Percentiles rank a stretch among this genome's conserved stretches.
These are phyloP conservation scores for Acanthiza pusilla DNA, from an alignment of 2,797 vertebrate species.

Conservation along the genomic window DNA sequence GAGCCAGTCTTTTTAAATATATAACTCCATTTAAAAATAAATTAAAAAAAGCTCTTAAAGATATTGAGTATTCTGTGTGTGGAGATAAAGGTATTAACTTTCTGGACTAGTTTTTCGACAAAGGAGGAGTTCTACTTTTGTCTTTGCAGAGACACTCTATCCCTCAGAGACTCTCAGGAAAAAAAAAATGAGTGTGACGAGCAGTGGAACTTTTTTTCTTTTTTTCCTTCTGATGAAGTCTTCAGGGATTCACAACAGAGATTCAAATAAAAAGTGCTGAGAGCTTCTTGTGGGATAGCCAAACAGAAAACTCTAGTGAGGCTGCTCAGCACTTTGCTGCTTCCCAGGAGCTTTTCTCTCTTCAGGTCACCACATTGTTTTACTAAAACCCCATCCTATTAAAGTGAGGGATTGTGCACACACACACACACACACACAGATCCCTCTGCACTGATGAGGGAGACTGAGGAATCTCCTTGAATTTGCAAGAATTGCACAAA, in stretches of 20 bases:
- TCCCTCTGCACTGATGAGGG: neutral
- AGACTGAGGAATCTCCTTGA: neutral
- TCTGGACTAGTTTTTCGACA: neutral
- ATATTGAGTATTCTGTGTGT: neutral
- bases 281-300: neutral
- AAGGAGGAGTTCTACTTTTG: neutral
- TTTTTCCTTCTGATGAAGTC: neutral
- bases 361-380: neutral
- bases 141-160: neutral
- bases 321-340: neutral
- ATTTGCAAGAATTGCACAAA: neutral
- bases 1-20: neutral
- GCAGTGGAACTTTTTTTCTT: neutral
- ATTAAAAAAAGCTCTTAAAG: neutral
- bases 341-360: neutral
- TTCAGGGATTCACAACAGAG: constrained; percentile 7
- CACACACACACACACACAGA: neutral
- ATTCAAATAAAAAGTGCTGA: neutral
- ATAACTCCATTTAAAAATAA: neutral
- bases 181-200: neutral
- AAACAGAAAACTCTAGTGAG: neutral
- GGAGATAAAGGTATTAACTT: constrained; percentile 39
- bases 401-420: neutral
- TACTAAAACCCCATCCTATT: neutral
- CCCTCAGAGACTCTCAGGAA: neutral